Conservation (phyloP, 2,797 vertebrate species). For the Cyprinodon diabolis region DNA sequence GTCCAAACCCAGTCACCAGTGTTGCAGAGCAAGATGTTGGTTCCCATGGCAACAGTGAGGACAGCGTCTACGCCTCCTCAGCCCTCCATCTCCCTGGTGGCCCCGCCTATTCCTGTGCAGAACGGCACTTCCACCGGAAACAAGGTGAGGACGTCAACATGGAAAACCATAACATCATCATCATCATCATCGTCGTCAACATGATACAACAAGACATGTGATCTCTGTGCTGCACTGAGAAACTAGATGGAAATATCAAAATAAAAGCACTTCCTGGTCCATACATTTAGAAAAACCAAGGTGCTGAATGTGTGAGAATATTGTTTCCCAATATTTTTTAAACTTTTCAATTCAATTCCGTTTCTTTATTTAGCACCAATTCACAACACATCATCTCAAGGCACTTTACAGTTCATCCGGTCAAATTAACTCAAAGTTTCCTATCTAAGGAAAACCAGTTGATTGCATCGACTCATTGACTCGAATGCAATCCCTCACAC, state of each 20-base stretch:
- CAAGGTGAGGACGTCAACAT: constrained; percentile 78
- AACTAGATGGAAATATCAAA: background rate
- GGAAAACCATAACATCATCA: background rate
- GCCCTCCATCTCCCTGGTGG: constrained; percentile 83
- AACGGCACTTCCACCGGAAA: constrained; percentile 85
- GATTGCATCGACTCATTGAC: too few species aligned
- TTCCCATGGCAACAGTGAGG: constrained; percentile 89
- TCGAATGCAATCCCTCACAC: too few species aligned
- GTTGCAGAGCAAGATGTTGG: constrained; percentile 88
- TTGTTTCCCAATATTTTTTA: too few species aligned
- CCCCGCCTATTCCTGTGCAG: constrained; percentile 89
- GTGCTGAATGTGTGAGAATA: too few species aligned
- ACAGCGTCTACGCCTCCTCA: constrained; percentile 83
- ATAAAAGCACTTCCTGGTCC: background rate
- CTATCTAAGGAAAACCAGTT: too few species aligned
- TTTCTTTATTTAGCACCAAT: too few species aligned
- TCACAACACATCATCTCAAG: too few species aligned
- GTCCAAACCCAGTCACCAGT: constrained; percentile 88
- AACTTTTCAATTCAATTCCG: too few species aligned
- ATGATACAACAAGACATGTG: too few species aligned
- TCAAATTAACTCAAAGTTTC: too few species aligned
- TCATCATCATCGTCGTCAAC: background rate
- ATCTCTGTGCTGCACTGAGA: background rate
- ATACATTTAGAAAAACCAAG: too few species aligned
- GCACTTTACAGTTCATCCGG: too few species aligned